Evolutionary conservation across 30 jellyfish, hydroid and myxozoan species (phyloP), one percentile per base, ranked within the genome.

Genomic region (Morbakka virulenta): DNA sequence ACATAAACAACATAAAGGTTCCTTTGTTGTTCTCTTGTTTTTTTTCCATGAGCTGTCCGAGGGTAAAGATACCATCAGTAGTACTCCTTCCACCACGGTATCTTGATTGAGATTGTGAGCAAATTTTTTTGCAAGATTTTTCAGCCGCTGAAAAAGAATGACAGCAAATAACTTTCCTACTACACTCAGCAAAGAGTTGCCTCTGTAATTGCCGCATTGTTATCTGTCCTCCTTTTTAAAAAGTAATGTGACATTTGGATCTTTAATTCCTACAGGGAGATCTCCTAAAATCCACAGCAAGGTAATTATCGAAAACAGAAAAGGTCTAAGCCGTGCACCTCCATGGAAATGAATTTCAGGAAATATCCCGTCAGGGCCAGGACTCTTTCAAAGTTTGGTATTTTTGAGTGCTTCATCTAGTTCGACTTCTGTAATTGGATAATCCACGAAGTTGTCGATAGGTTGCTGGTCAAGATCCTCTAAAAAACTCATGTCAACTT

Each of bases 41-140:
- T 75, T 25, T 61, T 63, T 72, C 73, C 73, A 4, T 86, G 63
- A 26, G 87, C 87, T 49, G n/a, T n/a, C n/a, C n/a, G n/a, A n/a
- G n/a, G n/a, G n/a, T n/a, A n/a, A n/a, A n/a, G n/a, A n/a, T n/a
- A n/a, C n/a, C n/a, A n/a, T n/a, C n/a, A n/a, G n/a, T n/a, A n/a
- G n/a, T n/a, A n/a, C n/a, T n/a, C n/a, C 94, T 71, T 50, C 94
- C 74, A 1, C 32, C 34, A 72, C 94, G 82, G 51, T 82, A 82
- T 22, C 94, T 76, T 25, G 87, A 71, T 72, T 71, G 87, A 24
- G 87, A 72, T 50, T 82, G 94, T 36, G 87, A 66, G 52, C 31
- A 72, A 25, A 82, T 49, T 53, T 20, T 2, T 65, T 62, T n/a
- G n/a, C n/a, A n/a, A n/a, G n/a, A n/a, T n/a, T n/a, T n/a, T n/a